Base-by-base conservation (phyloP, 1,140 invertebrate species). In the Magallana ariakensis region DNA sequence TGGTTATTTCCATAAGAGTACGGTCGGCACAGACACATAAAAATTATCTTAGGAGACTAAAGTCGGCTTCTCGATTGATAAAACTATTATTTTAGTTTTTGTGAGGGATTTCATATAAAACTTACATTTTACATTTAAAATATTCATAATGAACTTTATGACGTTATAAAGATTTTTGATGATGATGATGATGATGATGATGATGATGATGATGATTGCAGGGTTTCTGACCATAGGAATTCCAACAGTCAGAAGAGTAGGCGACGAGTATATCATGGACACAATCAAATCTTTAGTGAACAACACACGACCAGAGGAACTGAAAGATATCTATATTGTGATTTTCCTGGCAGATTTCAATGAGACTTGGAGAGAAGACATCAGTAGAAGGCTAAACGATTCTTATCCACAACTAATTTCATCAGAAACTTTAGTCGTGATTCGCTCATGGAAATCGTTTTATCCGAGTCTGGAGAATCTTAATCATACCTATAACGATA, bases 401-500 rank as follows among this genome's bases (percentile, higher is more conserved):
- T 81, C 66, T 19, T 93, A 88, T 81, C n/a, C 53, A 15, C 56
- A 88, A 7, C 57, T 83, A 15, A 83, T 93, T n/a, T 55, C 85
- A 0, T 62, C 5, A 9, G 94, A 93, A 19, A 88, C 92, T 16
- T 75, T 94, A 56, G 90, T 92, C 55, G 89, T 94, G n/a, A 89
- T 94, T 56, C 90, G 92, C 70, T 91, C 92, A 0, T 89, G 92
- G 4, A 13, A 84, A 3, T 80, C 86, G 2, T 90, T 92, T 81
- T 94, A 94, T 80, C 91, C 92, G 10, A 86, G 82, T 33, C 87
- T 94, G 3, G 89, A 92, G 70, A 86, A 91, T 85, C 90, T 92
- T n/a, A 92, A 92, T 75, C 89, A 92, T 22, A 94, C 92, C 15
- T 94, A 92, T 87, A 90, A 90, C 22, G 92, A 94, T 66, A 80